Conservation (phyloP, 2,797 vertebrate species). For the Neosalanx taihuensis region DNA sequence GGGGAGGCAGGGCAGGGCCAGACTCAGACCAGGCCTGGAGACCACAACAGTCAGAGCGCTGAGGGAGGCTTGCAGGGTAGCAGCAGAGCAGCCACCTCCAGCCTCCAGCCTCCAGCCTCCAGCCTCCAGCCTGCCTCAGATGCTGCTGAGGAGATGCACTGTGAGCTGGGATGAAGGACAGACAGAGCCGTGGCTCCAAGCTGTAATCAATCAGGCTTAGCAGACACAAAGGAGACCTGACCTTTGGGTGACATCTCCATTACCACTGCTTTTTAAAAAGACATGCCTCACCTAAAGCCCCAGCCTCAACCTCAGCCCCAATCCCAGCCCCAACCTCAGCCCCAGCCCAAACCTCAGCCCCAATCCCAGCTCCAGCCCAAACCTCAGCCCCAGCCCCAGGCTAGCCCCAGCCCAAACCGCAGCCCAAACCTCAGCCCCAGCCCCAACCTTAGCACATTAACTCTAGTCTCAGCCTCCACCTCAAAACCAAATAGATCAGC, state of each 20-base stretch:
- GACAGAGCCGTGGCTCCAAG: constrained; percentile 41
- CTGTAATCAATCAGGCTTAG: constrained; percentile 54
- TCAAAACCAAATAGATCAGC: constrained; percentile 16
- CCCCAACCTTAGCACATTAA: no score
- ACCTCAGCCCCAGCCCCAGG: no score
- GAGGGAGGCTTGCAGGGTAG: no score
- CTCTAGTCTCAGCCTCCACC: background rate
- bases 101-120: no score
- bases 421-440: no score
- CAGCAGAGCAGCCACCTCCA: background rate
- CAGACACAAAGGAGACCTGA: constrained; percentile 45
- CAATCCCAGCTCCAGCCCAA: no score
- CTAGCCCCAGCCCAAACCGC: no score
- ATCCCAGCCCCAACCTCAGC: no score
- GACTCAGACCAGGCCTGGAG: no score
- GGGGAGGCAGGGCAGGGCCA: background rate
- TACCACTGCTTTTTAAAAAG: constrained; percentile 42
- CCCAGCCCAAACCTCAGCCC: no score
- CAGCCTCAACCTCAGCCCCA: no score
- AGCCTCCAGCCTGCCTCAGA: constrained; percentile 35
- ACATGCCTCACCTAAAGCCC: background rate
- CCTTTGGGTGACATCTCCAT: constrained; percentile 48
- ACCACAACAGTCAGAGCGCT: no score
- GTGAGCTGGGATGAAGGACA: constrained; percentile 41
- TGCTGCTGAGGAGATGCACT: constrained; percentile 16